Percentiles rank a stretch among this genome's conserved stretches.
phyloP scores from a whole-genome alignment of 2,888 invertebrate genomes.

The Enoplolaimus lenunculus region DNA sequence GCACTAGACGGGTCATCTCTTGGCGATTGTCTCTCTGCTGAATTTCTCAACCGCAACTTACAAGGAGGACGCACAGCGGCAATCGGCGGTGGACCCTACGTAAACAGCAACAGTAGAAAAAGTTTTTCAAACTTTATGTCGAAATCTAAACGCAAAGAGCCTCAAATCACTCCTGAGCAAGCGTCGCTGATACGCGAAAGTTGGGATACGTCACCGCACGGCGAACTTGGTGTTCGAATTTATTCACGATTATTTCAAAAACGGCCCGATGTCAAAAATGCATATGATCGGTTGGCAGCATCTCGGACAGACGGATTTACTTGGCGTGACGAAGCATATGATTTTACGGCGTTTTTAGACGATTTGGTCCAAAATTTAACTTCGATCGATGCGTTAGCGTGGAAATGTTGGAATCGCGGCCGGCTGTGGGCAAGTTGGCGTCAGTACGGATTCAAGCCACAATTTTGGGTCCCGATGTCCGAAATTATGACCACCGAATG shows the following conservation, averaged over 20 bases:
- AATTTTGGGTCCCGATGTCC: conserved; percentile 38
- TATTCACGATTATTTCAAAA: conserved; percentile 34
- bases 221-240: conserved; percentile 22
- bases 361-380: conserved; percentile 32
- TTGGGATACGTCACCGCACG: conserved; percentile 9
- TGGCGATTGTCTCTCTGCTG: no score
- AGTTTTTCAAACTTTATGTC: not conserved
- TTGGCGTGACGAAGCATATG: conserved; percentile 29
- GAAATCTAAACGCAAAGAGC: not conserved
- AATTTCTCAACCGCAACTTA: no score
- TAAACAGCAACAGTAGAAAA: no score
- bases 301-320: conserved; percentile 24
- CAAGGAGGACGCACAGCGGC: no score
- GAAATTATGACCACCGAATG: conserved; percentile 38
- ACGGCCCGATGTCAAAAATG: conserved; percentile 32
- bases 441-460: conserved; percentile 35
- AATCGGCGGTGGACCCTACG: no score
- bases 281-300: conserved; percentile 31
- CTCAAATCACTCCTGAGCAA: conserved; percentile 7
- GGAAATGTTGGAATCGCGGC: conserved; percentile 11
- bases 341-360: conserved; percentile 33
- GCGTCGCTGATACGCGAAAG: conserved; percentile 9
- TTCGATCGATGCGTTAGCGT: not conserved
- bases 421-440: conserved; percentile 9
- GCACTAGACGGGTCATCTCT: no score